Percentiles rank a stretch among this genome's conserved stretches.
Evolutionary conservation across 2,888 invertebrate genomes (phyloP).

Genomic region (Eurytoma californica): DNA sequence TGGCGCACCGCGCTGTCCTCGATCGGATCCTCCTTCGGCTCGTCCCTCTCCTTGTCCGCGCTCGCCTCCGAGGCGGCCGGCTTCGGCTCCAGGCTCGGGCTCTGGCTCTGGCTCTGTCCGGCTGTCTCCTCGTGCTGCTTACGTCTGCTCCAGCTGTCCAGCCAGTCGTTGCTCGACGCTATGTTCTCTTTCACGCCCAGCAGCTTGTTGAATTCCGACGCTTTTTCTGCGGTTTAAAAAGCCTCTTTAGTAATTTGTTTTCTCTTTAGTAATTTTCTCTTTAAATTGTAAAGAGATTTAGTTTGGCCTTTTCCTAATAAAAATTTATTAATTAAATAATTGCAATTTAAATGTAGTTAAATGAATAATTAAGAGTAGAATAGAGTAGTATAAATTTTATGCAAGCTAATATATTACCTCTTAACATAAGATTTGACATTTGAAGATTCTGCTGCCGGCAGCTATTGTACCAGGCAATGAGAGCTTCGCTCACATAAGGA

Average conservation of each 20-base stretch:
- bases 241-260: not conserved
- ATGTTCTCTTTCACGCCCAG: constrained; percentile 49
- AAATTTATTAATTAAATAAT: not conserved
- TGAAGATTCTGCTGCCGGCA: constrained; percentile 39
- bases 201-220: constrained; percentile 45
- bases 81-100: constrained; percentile 19
- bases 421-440: constrained; percentile 42
- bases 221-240: constrained; percentile 43
- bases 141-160: constrained; percentile 31
- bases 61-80: constrained; percentile 24
- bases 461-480: constrained; percentile 49
- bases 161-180: constrained; percentile 45
- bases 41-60: constrained; percentile 1
- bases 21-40: not conserved
- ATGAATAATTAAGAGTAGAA: not conserved
- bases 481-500: constrained; percentile 46
- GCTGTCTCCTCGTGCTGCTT: too few relatives aligned
- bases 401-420: constrained; percentile 24
- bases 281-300: not conserved
- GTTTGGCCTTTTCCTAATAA: not conserved
- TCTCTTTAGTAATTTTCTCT: too few relatives aligned
- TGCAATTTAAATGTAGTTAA: not conserved
- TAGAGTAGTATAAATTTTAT: not conserved
- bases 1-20: constrained; percentile 45
- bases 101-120: constrained; percentile 9